Evolutionary conservation across 1,140 invertebrate species (phyloP).

Genomic region (Portunus trituberculatus): DNA sequence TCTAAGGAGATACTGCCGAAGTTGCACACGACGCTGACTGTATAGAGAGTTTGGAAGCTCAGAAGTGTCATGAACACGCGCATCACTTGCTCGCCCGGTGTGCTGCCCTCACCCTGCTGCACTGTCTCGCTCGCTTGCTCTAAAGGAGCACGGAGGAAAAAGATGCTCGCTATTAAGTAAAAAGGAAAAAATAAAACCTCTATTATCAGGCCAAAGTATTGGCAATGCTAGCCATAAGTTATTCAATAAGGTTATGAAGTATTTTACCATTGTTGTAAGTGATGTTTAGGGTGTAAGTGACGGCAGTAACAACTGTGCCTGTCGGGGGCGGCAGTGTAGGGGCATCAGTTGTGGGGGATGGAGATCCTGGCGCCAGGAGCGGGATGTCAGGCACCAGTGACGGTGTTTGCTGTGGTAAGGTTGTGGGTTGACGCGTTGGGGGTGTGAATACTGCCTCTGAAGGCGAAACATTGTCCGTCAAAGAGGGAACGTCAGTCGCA

Average conservation of each 20-base stretch:
- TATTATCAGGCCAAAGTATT: neutral
- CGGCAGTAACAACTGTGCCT: neutral
- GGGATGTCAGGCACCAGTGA: neutral
- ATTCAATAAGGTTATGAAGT: neutral
- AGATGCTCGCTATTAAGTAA: too few species aligned
- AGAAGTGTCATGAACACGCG: conserved; percentile 34
- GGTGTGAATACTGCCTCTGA: neutral
- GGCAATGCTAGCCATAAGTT: neutral
- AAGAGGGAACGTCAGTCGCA: neutral
- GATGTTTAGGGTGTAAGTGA: neutral
- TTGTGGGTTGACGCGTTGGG: neutral
- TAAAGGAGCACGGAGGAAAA: neutral
- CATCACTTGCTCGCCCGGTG: neutral
- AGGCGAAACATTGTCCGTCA: neutral
- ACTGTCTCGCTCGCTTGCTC: neutral
- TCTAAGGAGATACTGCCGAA: conserved; percentile 46
- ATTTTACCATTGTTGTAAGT: neutral
- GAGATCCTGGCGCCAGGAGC: neutral
- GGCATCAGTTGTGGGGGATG: neutral
- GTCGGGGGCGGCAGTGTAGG: neutral
- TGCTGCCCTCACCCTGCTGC: neutral
- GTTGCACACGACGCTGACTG: conserved; percentile 23
- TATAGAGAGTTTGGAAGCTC: conserved; percentile 52
- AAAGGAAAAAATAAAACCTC: neutral
- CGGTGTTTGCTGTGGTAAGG: neutral